Percentiles rank a stretch among this genome's conserved stretches.
phyloP scores from a whole-genome alignment of 2,113 vertebrate species.

The Platycercus adscitus region DNA sequence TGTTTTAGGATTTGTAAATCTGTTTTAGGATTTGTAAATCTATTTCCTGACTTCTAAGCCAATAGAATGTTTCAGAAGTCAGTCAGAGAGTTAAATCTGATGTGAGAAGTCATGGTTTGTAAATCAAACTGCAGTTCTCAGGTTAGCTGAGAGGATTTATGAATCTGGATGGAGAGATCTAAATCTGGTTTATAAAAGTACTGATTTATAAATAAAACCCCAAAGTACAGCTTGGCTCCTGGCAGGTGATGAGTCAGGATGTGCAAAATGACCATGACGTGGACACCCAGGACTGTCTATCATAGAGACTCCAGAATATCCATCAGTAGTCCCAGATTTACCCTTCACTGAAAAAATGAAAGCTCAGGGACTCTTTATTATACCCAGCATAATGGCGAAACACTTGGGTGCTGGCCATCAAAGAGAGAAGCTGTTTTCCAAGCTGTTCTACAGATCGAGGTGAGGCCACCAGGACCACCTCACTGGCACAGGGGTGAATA shows the following conservation, averaged over 20 bases:
- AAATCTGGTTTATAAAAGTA: slow-evolving; percentile 54
- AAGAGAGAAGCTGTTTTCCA: neutral
- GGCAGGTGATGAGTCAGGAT: neutral
- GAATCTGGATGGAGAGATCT: slow-evolving; percentile 40
- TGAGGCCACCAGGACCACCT: neutral
- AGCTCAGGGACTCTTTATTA: neutral
- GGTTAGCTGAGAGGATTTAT: slow-evolving; percentile 60
- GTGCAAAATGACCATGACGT: neutral
- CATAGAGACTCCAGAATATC: neutral
- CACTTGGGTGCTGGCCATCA: neutral
- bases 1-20: slow-evolving; percentile 48
- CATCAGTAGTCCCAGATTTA: neutral
- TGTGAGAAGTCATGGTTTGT: slow-evolving; percentile 40
- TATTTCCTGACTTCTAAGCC: slow-evolving; percentile 47
- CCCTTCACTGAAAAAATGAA: neutral
- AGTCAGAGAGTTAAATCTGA: slow-evolving; percentile 60
- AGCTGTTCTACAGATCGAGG: neutral
- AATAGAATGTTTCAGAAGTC: slow-evolving; percentile 42
- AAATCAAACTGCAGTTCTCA: slow-evolving; percentile 53
- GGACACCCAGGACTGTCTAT: neutral
- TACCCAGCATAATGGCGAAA: accelerated
- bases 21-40: slow-evolving; percentile 61
- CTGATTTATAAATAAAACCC: slow-evolving; percentile 20
- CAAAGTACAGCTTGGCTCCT: neutral
- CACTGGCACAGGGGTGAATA: accelerated